Conservation (phyloP, 2,797 vertebrate species). For the Squalus acanthias region DNA sequence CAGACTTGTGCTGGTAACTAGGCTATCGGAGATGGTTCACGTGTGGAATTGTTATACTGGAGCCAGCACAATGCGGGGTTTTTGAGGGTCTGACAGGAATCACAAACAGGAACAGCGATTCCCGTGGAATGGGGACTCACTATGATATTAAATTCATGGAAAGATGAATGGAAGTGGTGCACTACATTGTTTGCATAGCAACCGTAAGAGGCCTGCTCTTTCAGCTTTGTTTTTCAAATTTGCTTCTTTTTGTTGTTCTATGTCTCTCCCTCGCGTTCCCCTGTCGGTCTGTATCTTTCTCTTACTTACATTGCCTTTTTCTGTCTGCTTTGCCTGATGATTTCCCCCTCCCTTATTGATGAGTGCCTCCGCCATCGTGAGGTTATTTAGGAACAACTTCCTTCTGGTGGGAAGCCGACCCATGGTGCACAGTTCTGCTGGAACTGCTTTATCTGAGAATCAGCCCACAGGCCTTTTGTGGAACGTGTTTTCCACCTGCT, state of each 20-base stretch:
- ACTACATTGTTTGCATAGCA: no score
- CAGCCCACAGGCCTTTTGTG: neutral
- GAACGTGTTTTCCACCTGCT: neutral
- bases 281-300: neutral
- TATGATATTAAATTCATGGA: neutral
- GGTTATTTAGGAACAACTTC: neutral
- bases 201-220: no score
- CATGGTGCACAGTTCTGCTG: neutral
- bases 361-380: neutral
- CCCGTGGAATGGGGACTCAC: neutral
- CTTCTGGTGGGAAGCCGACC: neutral
- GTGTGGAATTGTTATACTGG: neutral
- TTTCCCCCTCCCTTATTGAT: neutral
- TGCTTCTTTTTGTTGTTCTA: neutral
- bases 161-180: no score
- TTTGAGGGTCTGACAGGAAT: neutral
- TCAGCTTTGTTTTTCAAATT: neutral
- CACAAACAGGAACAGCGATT: neutral
- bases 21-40: neutral
- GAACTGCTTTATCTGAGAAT: neutral
- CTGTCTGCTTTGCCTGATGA: neutral
- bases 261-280: neutral
- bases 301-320: neutral
- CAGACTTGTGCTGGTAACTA: neutral
- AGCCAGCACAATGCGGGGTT: no score